A percentile compares a stretch with the other conserved stretches of the same genome.
Evolutionary conservation across 2,797 vertebrate species (phyloP).

Genomic region (Gila robusta): DNA sequence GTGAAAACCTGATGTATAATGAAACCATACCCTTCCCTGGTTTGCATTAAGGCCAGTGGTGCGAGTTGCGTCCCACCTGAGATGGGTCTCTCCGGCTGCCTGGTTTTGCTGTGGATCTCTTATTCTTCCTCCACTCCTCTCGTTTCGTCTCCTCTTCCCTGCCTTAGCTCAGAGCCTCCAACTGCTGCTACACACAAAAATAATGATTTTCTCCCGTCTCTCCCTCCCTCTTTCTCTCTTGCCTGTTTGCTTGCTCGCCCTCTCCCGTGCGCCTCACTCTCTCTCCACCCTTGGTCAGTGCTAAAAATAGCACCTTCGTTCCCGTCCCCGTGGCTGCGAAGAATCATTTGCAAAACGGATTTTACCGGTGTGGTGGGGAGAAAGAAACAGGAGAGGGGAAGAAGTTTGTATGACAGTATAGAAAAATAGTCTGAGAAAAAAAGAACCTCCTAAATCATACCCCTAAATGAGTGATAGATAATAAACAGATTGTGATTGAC

Average conservation of each 20-base stretch:
- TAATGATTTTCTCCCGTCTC: slow-evolving; percentile 39
- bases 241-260: slow-evolving; percentile 43
- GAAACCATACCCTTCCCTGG: slow-evolving; percentile 8
- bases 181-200: slow-evolving; percentile 55
- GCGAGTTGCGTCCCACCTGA: slow-evolving; percentile 46
- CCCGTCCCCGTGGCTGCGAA: slow-evolving; percentile 55
- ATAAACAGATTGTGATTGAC: neutral
- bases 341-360: slow-evolving; percentile 63
- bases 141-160: slow-evolving; percentile 31
- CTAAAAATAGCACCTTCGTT: slow-evolving; percentile 65
- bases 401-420: neutral
- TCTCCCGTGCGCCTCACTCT: slow-evolving; percentile 28
- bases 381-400: slow-evolving; percentile 4
- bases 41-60: neutral
- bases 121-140: slow-evolving; percentile 38
- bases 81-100: slow-evolving; percentile 42
- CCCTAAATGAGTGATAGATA: neutral
- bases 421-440: neutral
- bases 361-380: slow-evolving; percentile 51
- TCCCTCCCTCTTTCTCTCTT: slow-evolving; percentile 46
- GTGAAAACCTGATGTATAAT: neutral
- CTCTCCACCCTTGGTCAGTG: slow-evolving; percentile 46
- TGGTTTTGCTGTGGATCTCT: slow-evolving; percentile 43
- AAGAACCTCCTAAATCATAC: neutral
- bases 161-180: slow-evolving; percentile 42